Evolutionary conservation across 2,888 invertebrate species (phyloP), one percentile per base, ranked within the genome.

Genomic region (Drosophila paranaensis): DNA sequence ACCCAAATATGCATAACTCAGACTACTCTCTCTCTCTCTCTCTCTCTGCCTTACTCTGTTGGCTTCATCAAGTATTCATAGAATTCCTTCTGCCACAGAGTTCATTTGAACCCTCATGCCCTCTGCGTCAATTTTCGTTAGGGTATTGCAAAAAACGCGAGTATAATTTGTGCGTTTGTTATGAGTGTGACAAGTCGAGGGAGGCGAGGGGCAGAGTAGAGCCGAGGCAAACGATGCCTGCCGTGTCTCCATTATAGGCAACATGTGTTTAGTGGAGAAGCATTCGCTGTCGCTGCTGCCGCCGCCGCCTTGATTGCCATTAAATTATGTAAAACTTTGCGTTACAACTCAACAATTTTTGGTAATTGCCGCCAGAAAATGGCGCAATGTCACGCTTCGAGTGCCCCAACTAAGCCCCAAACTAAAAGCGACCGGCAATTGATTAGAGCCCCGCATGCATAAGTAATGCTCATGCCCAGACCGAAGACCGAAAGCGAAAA

Each of bases 321-420:
- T 89, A 85, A 85, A 85, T 85, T 89, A 85, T 85, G 85, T 85
- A 89, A 85, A 85, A 83, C 74, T 81, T 70, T 51, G 79, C 75
- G 84, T 79, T 75, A 74, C 87, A 88, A 74, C 71, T 78, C 72
- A 77, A 79, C 74, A 74, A 79, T 79, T 79, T 78, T 87, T 82
- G 89, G 82, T 85, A 85, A 85, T 85, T 89, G 88, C 74, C 77
- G 69, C 56, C 84, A 48, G 77, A 85, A 85, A 85, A 82, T 85
- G 85, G 88, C 85, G 89, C 88, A 85, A 85, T 85, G 85, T 85
- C 85, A 85, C 89, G 85, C 89, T 88, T 68, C 72, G 82, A 79
- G 67, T 79, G 74, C 71, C 68, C 58, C 40, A 27, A 54, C 40
- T 40, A 27, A 54, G 54, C 54, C n/a, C 40, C 54, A 39, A 54